Evolutionary conservation across 2,113 vertebrate genomes (phyloP).

Genomic region (Elephas maximus): DNA sequence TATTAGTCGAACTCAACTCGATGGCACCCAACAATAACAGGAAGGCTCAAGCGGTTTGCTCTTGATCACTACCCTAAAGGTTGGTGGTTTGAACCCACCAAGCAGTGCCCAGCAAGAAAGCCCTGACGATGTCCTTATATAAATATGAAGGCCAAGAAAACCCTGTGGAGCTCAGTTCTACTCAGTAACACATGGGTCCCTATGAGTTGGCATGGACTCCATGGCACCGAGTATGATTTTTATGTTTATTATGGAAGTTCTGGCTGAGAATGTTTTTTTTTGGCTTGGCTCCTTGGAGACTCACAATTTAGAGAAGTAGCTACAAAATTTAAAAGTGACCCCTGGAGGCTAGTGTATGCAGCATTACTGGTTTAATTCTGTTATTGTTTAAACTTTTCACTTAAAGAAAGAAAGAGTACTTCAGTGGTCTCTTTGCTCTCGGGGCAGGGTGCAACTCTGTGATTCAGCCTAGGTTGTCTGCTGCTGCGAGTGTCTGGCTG

Average conservation of each 20-base stretch:
- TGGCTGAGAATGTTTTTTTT: slow-evolving; percentile 8
- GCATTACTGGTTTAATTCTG: neutral
- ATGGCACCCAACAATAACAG: neutral
- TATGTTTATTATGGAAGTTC: neutral
- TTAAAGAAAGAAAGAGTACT: neutral
- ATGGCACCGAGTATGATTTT: neutral
- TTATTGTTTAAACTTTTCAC: neutral
- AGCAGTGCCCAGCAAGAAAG: neutral
- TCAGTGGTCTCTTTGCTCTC: neutral
- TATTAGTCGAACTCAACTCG: no score
- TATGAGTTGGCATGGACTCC: neutral
- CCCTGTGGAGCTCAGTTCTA: neutral
- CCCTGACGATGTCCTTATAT: neutral
- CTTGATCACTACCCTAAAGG: neutral
- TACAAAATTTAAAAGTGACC: slow-evolving; percentile 21
- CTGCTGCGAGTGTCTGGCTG: neutral
- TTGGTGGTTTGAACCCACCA: no score
- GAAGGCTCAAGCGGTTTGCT: neutral
- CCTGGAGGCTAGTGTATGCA: slow-evolving; percentile 26
- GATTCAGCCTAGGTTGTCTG: neutral
- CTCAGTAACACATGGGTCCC: neutral
- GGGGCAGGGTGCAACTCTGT: neutral
- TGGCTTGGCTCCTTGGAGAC: neutral
- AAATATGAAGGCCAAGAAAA: neutral
- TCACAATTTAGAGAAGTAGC: neutral